phyloP scores from a whole-genome alignment of 2,797 vertebrate genomes.

The Esox lucius region DNA sequence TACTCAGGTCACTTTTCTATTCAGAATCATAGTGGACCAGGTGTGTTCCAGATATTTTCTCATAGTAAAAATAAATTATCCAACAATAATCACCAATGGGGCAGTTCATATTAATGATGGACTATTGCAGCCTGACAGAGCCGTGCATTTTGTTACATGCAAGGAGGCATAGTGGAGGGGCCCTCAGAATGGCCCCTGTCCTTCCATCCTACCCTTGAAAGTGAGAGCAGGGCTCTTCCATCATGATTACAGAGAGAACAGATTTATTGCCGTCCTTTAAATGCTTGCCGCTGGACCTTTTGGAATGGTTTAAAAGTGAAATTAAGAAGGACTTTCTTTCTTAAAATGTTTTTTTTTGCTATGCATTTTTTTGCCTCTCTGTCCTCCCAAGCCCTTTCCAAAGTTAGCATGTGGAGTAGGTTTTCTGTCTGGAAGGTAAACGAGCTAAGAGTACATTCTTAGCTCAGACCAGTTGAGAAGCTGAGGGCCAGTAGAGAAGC shows the following conservation, averaged over 20 bases:
- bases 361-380: slow-evolving; percentile 8
- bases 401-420: slow-evolving; percentile 10
- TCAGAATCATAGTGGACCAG: too few species aligned
- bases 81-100: too few species aligned
- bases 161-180: too few species aligned
- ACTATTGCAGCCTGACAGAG: too few species aligned
- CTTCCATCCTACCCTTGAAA: slow-evolving; percentile 38
- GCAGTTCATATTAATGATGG: too few species aligned
- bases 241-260: slow-evolving; percentile 57
- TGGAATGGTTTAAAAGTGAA: slow-evolving; percentile 58
- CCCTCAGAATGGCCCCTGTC: background rate
- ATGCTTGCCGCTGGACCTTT: slow-evolving; percentile 53
- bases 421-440: slow-evolving; percentile 39
- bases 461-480: too few species aligned
- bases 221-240: slow-evolving; percentile 51
- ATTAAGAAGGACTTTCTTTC: slow-evolving; percentile 51
- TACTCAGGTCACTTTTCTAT: too few species aligned
- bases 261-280: slow-evolving; percentile 60
- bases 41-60: too few species aligned
- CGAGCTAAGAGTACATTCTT: slow-evolving; percentile 18
- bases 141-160: too few species aligned
- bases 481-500: slow-evolving; percentile 18
- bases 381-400: slow-evolving; percentile 28
- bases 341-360: slow-evolving; percentile 31
- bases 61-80: too few species aligned